Conservation (phyloP, 2,888 invertebrate species). For the Dichetophora obliterata region DNA sequence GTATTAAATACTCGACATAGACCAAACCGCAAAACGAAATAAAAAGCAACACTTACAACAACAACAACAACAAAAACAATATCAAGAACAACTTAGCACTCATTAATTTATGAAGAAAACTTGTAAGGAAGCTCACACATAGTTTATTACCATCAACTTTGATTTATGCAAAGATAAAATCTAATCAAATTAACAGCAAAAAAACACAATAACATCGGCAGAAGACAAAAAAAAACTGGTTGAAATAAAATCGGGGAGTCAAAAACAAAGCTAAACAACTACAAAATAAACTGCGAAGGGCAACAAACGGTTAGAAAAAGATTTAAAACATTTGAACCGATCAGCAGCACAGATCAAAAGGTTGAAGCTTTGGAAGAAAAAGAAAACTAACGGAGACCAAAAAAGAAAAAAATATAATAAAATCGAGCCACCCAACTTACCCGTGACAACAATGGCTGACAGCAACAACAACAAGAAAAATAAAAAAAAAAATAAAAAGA, state of each 20-base stretch:
- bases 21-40: background rate
- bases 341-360: background rate
- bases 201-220: background rate
- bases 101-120: slow-evolving; percentile 9
- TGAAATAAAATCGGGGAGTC: background rate
- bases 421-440: background rate
- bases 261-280: background rate
- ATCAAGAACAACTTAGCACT: background rate
- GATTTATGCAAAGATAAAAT: slow-evolving; percentile 30
- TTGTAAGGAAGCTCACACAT: slow-evolving; percentile 17
- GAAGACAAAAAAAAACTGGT: background rate
- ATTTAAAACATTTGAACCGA: background rate
- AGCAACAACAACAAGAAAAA: slow-evolving; percentile 14
- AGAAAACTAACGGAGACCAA: background rate
- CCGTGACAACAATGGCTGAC: slow-evolving; percentile 22
- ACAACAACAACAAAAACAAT: background rate
- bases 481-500: background rate
- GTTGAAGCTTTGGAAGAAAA: background rate
- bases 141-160: slow-evolving; percentile 21
- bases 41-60: background rate
- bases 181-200: slow-evolving; percentile 23
- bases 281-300: background rate
- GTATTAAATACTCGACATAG: too few species aligned
- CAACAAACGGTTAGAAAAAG: slow-evolving; percentile 1
- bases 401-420: background rate